Evolutionary conservation across 2,797 vertebrate species (phyloP).

Genomic region (Diplodus puntazzo): DNA sequence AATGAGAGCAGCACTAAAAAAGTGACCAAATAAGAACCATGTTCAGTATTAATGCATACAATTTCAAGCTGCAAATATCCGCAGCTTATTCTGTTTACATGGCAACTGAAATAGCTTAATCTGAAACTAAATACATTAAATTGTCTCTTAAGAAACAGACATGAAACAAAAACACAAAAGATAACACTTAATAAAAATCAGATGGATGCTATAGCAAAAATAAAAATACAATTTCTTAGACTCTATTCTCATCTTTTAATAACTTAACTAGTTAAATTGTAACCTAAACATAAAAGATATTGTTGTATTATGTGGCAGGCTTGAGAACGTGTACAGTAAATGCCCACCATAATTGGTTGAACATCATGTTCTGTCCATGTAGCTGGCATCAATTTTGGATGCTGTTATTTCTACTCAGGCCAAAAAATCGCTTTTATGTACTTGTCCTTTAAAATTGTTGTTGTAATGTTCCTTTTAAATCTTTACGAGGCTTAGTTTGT

Average conservation of each 20-base stretch:
- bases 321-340: neutral
- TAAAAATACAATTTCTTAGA: neutral
- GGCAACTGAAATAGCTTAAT: too few relatives aligned
- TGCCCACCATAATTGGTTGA: neutral
- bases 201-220: conserved; percentile 4
- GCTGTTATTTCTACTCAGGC: conserved; percentile 2
- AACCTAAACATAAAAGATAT: neutral
- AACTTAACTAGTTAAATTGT: too few relatives aligned
- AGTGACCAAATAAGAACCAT: conserved; percentile 9
- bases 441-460: conserved; percentile 11
- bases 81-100: too few relatives aligned
- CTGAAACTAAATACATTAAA: neutral
- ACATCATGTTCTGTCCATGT: neutral
- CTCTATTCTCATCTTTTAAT: neutral
- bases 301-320: neutral
- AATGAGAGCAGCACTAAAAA: conserved; percentile 41
- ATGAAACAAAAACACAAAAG: conserved; percentile 9
- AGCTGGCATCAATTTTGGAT: neutral
- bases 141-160: conserved; percentile 1
- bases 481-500: conserved; percentile 21
- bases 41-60: neutral
- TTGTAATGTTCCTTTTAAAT: conserved; percentile 40
- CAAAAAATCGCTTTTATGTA: conserved; percentile 15
- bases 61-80: too few relatives aligned
- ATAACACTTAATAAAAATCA: conserved; percentile 1